Conservation (phyloP, 2,888 invertebrate genomes). For the Mythimna impura region DNA sequence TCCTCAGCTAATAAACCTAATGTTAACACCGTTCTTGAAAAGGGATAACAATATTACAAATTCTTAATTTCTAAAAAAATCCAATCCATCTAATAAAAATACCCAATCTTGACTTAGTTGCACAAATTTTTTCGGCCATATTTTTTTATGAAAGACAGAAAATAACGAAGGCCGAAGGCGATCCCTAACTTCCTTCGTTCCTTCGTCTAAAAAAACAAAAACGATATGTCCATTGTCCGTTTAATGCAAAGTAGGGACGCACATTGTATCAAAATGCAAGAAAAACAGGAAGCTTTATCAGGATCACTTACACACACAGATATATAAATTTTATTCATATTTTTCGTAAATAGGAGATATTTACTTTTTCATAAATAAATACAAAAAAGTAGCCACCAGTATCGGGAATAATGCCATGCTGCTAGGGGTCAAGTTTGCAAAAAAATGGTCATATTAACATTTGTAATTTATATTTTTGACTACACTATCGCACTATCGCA, state of each 20-base stretch:
- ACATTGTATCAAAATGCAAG: conserved; percentile 36
- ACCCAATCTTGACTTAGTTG: conserved; percentile 26
- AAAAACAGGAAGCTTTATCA: conserved; percentile 10
- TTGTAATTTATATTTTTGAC: too few species aligned
- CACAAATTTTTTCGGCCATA: conserved; percentile 34
- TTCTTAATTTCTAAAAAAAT: conserved; percentile 11
- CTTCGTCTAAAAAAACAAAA: conserved; percentile 47
- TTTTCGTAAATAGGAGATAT: not conserved
- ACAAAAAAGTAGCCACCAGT: not conserved
- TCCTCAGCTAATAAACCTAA: too few species aligned
- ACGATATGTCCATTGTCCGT: conserved; percentile 35
- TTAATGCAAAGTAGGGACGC: conserved; percentile 57
- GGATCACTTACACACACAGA: not conserved
- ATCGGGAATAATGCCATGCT: not conserved
- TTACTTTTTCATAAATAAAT: conserved; percentile 3
- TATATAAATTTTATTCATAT: not conserved
- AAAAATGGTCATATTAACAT: not conserved
- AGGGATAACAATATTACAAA: not conserved
- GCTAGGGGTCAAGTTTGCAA: not conserved
- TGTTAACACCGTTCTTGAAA: not conserved
- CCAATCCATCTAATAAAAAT: conserved; percentile 28
- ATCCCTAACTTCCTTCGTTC: conserved; percentile 36
- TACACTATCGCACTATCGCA: too few species aligned
- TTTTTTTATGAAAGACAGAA: conserved; percentile 38
- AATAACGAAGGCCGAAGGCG: conserved; percentile 32